Percentiles rank a stretch among this genome's conserved stretches.
Conservation (phyloP, 2,888 invertebrate genomes). For the Hirtodrosophila duncani region DNA sequence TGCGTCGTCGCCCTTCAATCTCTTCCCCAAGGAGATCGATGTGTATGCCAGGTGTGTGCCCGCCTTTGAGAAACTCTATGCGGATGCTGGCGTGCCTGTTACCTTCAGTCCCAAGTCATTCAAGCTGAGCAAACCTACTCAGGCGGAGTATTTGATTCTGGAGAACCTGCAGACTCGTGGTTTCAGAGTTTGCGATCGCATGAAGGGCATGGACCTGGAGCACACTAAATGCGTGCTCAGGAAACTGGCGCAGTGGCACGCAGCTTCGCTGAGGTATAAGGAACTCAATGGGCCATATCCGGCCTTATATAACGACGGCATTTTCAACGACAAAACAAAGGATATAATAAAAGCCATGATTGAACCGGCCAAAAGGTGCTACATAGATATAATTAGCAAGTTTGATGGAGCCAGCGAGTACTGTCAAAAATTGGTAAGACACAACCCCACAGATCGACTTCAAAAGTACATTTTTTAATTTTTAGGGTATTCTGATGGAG, state of each 20-base stretch:
- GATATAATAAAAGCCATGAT: constrained; percentile 13
- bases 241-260: constrained; percentile 74
- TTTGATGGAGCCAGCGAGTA: constrained; percentile 43
- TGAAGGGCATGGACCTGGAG: constrained; percentile 59
- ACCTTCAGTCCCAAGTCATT: constrained; percentile 38
- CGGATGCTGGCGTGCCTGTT: constrained; percentile 23
- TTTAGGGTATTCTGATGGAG: constrained; percentile 7
- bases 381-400: constrained; percentile 22
- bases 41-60: constrained; percentile 48
- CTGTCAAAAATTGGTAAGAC: constrained; percentile 52
- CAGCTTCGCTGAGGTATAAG: constrained; percentile 61
- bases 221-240: constrained; percentile 59
- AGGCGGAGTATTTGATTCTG: constrained; percentile 47
- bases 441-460: background rate
- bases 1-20: constrained; percentile 30
- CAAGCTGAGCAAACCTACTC: constrained; percentile 19
- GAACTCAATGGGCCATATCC: constrained; percentile 50
- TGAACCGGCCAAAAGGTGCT: constrained; percentile 1
- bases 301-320: constrained; percentile 15
- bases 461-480: background rate
- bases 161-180: constrained; percentile 56
- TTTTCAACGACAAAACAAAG: constrained; percentile 24
- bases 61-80: constrained; percentile 49
- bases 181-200: constrained; percentile 59
- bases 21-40: constrained; percentile 57